phyloP scores from a whole-genome alignment of 2,113 vertebrate genomes.

The Meleagris gallopavo region DNA sequence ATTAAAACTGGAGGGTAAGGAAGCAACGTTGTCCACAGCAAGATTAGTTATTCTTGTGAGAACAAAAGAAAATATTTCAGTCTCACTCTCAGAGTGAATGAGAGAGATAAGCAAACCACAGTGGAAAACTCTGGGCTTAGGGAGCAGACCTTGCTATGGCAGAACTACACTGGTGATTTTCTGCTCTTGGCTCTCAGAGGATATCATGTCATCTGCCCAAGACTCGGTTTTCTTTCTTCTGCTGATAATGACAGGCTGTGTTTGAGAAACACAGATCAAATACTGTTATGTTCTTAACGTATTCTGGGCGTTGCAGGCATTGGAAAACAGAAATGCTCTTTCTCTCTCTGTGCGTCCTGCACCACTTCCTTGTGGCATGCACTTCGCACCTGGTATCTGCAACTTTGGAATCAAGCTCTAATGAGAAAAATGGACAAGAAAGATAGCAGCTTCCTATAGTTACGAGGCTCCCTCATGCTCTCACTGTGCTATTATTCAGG shows the following conservation, averaged over 20 bases:
- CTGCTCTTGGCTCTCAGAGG: background rate
- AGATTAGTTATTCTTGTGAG: background rate
- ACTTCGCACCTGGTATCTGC: background rate
- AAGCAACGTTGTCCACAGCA: background rate
- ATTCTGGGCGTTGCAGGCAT: background rate
- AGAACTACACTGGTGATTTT: background rate
- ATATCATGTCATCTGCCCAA: background rate
- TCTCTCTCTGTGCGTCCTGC: background rate
- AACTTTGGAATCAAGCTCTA: background rate
- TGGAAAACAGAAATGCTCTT: background rate
- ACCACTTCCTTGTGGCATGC: background rate
- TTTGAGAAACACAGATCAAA: conserved; percentile 5
- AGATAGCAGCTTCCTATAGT: background rate
- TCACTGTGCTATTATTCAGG: background rate
- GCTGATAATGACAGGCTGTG: background rate
- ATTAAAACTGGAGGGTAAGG: background rate
- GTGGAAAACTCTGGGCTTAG: background rate
- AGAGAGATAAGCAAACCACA: background rate
- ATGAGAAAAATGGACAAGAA: background rate
- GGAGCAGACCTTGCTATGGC: background rate
- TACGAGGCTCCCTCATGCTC: background rate
- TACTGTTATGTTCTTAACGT: background rate
- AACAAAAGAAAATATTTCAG: background rate
- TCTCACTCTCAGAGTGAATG: background rate
- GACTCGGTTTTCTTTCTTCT: background rate